Evolutionary conservation across 1,140 invertebrate genomes (phyloP).

Genomic region (Papilio glaucus): DNA sequence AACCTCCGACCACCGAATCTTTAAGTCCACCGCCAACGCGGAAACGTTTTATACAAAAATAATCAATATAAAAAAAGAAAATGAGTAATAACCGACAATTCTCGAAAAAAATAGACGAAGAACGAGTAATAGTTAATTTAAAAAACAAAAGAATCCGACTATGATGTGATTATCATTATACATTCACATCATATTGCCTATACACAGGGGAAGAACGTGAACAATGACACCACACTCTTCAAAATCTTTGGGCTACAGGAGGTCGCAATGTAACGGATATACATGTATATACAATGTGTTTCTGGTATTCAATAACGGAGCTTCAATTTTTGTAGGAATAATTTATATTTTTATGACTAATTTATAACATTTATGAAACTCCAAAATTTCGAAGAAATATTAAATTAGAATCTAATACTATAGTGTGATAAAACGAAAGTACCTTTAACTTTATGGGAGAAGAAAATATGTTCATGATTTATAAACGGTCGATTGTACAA

Average conservation of each 20-base stretch:
- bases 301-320: neutral
- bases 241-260: no score
- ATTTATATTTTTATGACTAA: neutral
- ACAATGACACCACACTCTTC: no score
- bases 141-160: no score
- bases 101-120: neutral
- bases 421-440: neutral
- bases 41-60: slow-evolving; percentile 39
- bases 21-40: slow-evolving; percentile 43
- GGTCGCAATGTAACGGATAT: no score
- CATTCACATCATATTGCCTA: no score
- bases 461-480: no score
- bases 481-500: neutral
- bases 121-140: no score
- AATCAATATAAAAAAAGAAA: slow-evolving; percentile 26
- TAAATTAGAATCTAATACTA: neutral
- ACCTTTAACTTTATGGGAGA: no score
- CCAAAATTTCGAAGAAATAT: neutral
- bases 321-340: neutral
- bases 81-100: neutral
- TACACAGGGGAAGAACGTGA: no score
- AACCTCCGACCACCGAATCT: slow-evolving; percentile 33
- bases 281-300: no score
- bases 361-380: neutral
- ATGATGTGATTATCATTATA: no score